Percentiles rank a stretch among this genome's conserved stretches.
Conservation (phyloP, 2,113 vertebrate genomes). For the Nyctibius bracteatus region DNA sequence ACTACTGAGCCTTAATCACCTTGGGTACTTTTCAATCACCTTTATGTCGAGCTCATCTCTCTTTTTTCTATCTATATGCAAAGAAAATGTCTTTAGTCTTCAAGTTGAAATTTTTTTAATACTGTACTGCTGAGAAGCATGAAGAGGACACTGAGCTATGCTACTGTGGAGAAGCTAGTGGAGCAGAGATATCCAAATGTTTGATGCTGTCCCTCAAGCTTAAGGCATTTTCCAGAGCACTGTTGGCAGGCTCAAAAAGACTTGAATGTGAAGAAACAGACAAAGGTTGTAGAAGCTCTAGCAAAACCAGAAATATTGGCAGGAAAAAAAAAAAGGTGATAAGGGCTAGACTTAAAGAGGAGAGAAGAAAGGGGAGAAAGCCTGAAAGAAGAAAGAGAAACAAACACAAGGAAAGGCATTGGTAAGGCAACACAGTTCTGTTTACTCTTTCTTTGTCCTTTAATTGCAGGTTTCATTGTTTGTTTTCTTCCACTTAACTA, state of each 20-base stretch:
- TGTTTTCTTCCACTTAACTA: not conserved
- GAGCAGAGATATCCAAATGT: not conserved
- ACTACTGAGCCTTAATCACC: conserved; percentile 32
- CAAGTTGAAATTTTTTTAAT: not conserved
- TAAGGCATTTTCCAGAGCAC: not conserved
- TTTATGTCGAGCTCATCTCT: not conserved
- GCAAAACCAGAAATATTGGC: not conserved
- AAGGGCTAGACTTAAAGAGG: not conserved
- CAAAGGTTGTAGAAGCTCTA: not conserved
- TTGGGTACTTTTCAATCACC: conserved; percentile 20
- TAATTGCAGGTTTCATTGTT: not conserved
- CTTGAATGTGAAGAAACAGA: not conserved
- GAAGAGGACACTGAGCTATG: not conserved
- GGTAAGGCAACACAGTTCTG: accelerated
- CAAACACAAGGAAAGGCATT: not conserved
- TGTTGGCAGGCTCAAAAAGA: not conserved
- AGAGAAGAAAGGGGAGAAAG: not conserved
- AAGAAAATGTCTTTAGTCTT: not conserved
- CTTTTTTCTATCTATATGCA: not conserved
- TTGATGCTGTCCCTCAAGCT: not conserved
- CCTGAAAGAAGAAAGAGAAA: not conserved
- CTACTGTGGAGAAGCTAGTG: not conserved
- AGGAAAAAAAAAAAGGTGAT: not conserved
- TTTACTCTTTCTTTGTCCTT: not conserved
- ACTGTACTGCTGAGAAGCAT: not conserved